These are phyloP conservation scores for Solea senegalensis DNA, from an alignment of 2,113 vertebrate genomes.

Conservation along the genomic window DNA sequence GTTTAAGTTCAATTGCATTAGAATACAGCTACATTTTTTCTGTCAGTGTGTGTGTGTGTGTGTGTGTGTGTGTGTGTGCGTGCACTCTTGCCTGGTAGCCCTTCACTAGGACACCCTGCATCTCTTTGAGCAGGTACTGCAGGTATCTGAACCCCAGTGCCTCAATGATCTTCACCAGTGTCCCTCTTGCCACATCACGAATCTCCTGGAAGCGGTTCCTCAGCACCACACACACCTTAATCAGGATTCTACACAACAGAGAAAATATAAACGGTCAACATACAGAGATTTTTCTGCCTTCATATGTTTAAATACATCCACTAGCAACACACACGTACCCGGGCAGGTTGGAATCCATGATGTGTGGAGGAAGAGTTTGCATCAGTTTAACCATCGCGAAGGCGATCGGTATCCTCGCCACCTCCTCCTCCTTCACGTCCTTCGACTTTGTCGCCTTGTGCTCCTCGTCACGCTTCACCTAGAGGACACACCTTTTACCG, in stretches of 20 bases:
- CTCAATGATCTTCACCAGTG: conserved; percentile 91
- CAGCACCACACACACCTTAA: conserved; percentile 92
- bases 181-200: conserved; percentile 90
- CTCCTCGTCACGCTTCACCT: conserved; percentile 94
- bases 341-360: conserved; percentile 93
- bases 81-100: conserved; percentile 90
- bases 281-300: background rate
- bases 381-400: conserved; percentile 96
- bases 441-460: conserved; percentile 93
- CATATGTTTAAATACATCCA: background rate
- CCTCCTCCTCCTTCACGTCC: conserved; percentile 91
- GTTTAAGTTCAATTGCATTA: too few species aligned
- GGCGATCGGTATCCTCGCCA: conserved; percentile 90
- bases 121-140: conserved; percentile 92
- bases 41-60: background rate
- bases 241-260: conserved; percentile 83
- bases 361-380: conserved; percentile 89
- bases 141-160: conserved; percentile 88
- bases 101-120: conserved; percentile 88
- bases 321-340: conserved; percentile 68
- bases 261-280: background rate
- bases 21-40: background rate
- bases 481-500: background rate
- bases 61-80: rapidly evolving
- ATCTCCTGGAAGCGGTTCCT: conserved; percentile 95